Evolutionary conservation across 2,113 vertebrate genomes (phyloP), one percentile per base, ranked within the genome.

Genomic region (Semicossyphus pulcher): DNA sequence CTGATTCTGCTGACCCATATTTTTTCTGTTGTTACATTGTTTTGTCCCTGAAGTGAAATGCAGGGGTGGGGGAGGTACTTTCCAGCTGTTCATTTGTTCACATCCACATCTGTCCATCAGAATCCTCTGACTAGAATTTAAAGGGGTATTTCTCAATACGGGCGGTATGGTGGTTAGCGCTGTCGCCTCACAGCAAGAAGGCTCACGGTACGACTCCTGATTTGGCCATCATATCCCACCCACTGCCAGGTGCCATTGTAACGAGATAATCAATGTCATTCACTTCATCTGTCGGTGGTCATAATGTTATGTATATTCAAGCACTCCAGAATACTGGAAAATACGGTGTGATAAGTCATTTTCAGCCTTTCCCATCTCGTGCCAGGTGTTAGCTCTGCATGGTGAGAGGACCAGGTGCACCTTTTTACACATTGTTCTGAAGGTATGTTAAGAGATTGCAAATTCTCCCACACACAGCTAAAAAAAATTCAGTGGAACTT

Each of bases 1-100:
- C 78, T 81, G 84, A 90, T 79, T 80, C 65, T 61, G 29, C 65
- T 88, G 86, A 89, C 81, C 79, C 80, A 88, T 57, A n/a, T 84
- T 87, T 80, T 78, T 69, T 82, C 54, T 83, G 51, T 65, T 67
- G 49, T 42, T 77, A 59, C 29, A 61, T 70, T 77, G 72, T 86
- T 83, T 76, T 67, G 53, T 84, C 64, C 39, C 73, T 49, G 14
- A 59, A 70, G 71, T 71, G 23, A 72, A 68, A 76, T 31, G 42
- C 26, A 68, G 47, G 23, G 51, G 75, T 20, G 67, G 26, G 15
- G 54, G 44, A 37, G 44, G 62, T 52, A 56, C n/a, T 54, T 72
- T 39, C 6, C 8, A 25, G 62, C 47, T 69, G 25, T 70, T 72
- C 7, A 64, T 57, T 53, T 52, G 23, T 72, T 71, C 28, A 36